Conservation (phyloP, 2,888 invertebrate species). For the Celastrina argiolus region DNA sequence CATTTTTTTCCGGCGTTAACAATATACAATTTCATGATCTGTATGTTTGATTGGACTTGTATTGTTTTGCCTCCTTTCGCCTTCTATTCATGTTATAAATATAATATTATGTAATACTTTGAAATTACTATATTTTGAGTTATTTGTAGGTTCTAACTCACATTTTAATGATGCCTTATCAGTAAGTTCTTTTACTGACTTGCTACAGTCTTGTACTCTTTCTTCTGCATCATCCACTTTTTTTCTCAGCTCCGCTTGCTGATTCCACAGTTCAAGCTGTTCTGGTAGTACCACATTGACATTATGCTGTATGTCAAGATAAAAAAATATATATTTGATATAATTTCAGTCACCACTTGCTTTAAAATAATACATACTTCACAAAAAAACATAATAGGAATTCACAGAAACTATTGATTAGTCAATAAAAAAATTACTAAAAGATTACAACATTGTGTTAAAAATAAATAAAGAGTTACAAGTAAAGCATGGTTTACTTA, state of each 20-base stretch:
- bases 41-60: too few relatives aligned
- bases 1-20: too few relatives aligned
- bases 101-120: not conserved
- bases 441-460: too few relatives aligned
- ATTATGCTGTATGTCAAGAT: slow-evolving; percentile 39
- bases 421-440: too few relatives aligned
- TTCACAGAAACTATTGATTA: too few relatives aligned
- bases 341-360: too few relatives aligned
- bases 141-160: slow-evolving; percentile 37
- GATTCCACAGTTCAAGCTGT: slow-evolving; percentile 51
- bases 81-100: too few relatives aligned
- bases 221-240: slow-evolving; percentile 47
- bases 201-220: slow-evolving; percentile 39
- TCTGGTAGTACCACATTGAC: slow-evolving; percentile 47
- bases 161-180: slow-evolving; percentile 56
- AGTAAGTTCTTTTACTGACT: slow-evolving; percentile 42
- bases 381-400: too few relatives aligned
- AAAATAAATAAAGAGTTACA: not conserved
- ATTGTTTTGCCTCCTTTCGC: too few relatives aligned
- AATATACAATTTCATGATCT: too few relatives aligned
- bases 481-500: slow-evolving; percentile 31
- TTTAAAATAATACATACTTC: too few relatives aligned
- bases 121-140: too few relatives aligned
- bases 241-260: slow-evolving; percentile 45
- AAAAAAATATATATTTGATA: slow-evolving; percentile 13